Base-by-base conservation (phyloP, 2,113 vertebrate species). In the Cheilinus undulatus region DNA sequence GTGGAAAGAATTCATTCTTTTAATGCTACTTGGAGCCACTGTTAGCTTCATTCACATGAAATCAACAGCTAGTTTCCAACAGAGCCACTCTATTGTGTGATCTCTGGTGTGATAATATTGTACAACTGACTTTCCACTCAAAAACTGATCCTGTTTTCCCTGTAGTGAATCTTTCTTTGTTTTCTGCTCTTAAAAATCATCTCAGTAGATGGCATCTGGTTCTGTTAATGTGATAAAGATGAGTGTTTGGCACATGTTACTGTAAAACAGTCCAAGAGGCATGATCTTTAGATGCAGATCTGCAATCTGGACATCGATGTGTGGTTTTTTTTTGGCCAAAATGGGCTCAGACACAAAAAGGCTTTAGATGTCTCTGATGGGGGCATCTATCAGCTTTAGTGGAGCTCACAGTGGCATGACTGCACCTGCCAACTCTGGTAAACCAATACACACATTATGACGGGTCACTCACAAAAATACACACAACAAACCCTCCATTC, bases 381-480 rank as follows among this genome's bases (percentile, higher is more conserved):
- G 76, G 66, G 57, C 57, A 64, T 65, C 78, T 85, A 78, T 86
- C 85, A 69, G 80, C 78, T 86, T 86, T 82, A 76, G 64, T 78
- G 60, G 40, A 73, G 77, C 69, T 88, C 74, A 79, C 20, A 12
- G 82, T 61, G 65, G 73, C 64, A 74, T 69, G 59, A 69, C 34
- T 36, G 7, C 13, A 2, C 11, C 34, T 36, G n/a, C n/a, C n/a
- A 13, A 30, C 28, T 30, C 28, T n/a, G n/a, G n/a, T n/a, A n/a
- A n/a, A n/a, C n/a, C n/a, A n/a, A n/a, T n/a, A n/a, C n/a, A n/a
- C n/a, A n/a, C n/a, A n/a, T n/a, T n/a, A n/a, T n/a, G n/a, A n/a
- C n/a, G n/a, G n/a, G n/a, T n/a, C n/a, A n/a, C n/a, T n/a, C n/a
- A n/a, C n/a, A n/a, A n/a, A 4, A 30, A 30, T 30, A 7, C 28